These are phyloP conservation scores for Alcedo atthis DNA, from an alignment of 2,797 vertebrate genomes.

Conservation along the genomic window DNA sequence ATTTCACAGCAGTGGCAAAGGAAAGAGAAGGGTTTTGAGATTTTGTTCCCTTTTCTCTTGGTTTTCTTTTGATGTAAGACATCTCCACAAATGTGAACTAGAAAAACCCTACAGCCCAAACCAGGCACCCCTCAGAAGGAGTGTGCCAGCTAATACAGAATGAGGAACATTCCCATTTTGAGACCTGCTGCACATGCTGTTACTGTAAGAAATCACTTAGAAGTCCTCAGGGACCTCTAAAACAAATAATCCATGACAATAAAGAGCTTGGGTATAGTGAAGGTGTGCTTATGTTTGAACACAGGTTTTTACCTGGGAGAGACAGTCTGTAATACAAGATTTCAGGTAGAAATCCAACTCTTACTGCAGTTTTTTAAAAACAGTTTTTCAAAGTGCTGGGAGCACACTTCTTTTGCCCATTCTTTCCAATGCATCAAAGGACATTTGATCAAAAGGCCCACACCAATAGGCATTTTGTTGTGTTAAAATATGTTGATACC, in stretches of 20 bases:
- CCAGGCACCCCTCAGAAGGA: background rate
- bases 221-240: conserved; percentile 8
- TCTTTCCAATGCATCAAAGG: background rate
- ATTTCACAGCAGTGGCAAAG: background rate
- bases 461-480: background rate
- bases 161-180: background rate
- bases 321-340: background rate
- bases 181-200: background rate
- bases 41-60: conserved; percentile 42
- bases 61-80: conserved; percentile 11
- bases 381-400: background rate
- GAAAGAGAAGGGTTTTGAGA: background rate
- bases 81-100: background rate
- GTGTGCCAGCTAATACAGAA: background rate
- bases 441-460: background rate
- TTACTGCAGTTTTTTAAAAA: background rate
- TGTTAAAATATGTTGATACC: background rate
- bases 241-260: background rate
- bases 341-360: background rate
- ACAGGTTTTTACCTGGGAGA: background rate
- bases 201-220: conserved; percentile 9
- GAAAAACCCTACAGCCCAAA: conserved; percentile 32
- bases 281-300: background rate
- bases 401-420: background rate
- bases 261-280: background rate